Percentiles rank a stretch among this genome's conserved stretches.
phyloP scores from a whole-genome alignment of 1,140 invertebrate genomes.

The Drosophila funebris region DNA sequence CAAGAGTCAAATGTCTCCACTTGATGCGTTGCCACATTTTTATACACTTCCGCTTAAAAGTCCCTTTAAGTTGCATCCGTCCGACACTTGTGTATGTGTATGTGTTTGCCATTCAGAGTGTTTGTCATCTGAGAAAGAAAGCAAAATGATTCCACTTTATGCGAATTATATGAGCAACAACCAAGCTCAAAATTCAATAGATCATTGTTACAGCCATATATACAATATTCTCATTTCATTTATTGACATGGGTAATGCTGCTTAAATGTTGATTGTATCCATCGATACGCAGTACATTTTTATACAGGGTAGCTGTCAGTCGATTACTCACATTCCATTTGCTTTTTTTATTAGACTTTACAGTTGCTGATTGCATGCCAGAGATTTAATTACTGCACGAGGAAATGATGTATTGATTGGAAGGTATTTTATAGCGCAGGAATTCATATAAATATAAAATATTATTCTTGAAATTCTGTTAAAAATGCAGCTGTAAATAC shows the following conservation, averaged over 20 bases:
- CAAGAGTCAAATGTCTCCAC: background rate
- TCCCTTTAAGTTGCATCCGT: constrained; percentile 46
- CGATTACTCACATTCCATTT: background rate
- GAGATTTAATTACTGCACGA: constrained; percentile 56
- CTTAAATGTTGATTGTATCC: no score
- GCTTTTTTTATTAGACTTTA: background rate
- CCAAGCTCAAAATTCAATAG: background rate
- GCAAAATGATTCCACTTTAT: background rate
- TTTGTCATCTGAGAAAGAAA: background rate
- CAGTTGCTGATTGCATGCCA: constrained; percentile 27
- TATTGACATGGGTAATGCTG: no score
- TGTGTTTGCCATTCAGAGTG: background rate
- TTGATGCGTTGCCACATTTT: constrained; percentile 32
- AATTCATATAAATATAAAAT: constrained; percentile 2
- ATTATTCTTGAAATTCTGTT: background rate
- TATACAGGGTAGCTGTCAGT: background rate
- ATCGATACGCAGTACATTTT: no score
- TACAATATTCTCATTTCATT: no score
- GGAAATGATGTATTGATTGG: constrained; percentile 69
- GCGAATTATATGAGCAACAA: background rate
- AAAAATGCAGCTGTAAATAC: background rate
- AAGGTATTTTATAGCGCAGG: background rate
- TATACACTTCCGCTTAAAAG: background rate
- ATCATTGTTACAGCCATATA: background rate
- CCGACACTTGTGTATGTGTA: background rate